These are phyloP conservation scores for Cataglyphis rosenhaueri DNA, from an alignment of 2,888 invertebrate species.

Conservation along the genomic window DNA sequence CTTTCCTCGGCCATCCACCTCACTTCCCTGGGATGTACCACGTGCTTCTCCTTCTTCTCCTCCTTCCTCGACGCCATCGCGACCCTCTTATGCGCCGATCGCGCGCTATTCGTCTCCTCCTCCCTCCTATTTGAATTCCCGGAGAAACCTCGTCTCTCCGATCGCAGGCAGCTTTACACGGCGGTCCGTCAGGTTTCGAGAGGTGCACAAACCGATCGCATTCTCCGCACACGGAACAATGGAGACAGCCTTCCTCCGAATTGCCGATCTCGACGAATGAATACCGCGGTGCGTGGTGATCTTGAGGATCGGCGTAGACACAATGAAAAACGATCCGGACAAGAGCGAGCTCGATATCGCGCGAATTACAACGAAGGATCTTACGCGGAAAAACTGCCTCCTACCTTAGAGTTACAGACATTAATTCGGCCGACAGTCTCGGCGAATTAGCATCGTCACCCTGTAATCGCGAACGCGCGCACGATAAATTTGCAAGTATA, in stretches of 20 bases:
- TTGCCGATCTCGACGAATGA: slow-evolving; percentile 32
- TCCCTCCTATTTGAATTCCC: slow-evolving; percentile 57
- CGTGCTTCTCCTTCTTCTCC: slow-evolving; percentile 43
- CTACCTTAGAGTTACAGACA: slow-evolving; percentile 14
- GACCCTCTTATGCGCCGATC: slow-evolving; percentile 76
- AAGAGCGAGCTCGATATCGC: slow-evolving; percentile 6
- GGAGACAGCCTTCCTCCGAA: slow-evolving; percentile 49
- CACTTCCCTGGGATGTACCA: slow-evolving; percentile 41
- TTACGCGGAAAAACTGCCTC: slow-evolving; percentile 37
- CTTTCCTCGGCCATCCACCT: slow-evolving; percentile 70
- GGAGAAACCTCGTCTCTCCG: slow-evolving; percentile 46
- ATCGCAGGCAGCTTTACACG: slow-evolving; percentile 61
- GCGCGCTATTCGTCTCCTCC: slow-evolving; percentile 70
- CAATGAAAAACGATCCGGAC: slow-evolving; percentile 3
- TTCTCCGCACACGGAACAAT: slow-evolving; percentile 66
- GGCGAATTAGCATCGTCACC: slow-evolving; percentile 50
- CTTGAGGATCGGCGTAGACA: slow-evolving; percentile 54
- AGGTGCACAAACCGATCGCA: slow-evolving; percentile 60
- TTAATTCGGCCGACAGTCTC: slow-evolving; percentile 44
- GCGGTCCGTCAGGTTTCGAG: slow-evolving; percentile 60
- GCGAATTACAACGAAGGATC: not conserved
- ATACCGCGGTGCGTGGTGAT: slow-evolving; percentile 53
- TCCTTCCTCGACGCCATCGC: slow-evolving; percentile 77
- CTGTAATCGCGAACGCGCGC: slow-evolving; percentile 45
- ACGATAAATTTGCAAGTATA: slow-evolving; percentile 54